phyloP scores from a whole-genome alignment of 2,113 vertebrate species.

The Conger conger region DNA sequence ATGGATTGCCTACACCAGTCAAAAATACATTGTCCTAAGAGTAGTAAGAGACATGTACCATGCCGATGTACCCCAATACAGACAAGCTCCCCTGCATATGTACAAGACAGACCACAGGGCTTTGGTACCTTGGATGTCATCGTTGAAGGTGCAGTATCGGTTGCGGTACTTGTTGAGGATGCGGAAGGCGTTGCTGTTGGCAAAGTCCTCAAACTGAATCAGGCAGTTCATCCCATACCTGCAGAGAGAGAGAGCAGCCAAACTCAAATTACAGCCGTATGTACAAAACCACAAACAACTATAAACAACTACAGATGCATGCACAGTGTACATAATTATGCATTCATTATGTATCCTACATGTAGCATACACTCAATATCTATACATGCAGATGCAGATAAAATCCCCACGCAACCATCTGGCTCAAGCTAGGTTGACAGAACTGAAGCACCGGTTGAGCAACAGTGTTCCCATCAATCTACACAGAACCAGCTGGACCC shows the following conservation, averaged over 20 bases:
- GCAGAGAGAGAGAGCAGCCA: conserved; percentile 16
- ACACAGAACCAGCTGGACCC: neutral
- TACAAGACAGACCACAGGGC: too few species aligned
- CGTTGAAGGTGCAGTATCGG: conserved; percentile 92
- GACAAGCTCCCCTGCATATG: neutral
- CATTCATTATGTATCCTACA: too few species aligned
- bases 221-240: conserved; percentile 95
- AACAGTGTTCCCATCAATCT: neutral
- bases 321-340: neutral
- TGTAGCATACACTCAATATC: neutral
- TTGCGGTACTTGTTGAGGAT: conserved; percentile 93
- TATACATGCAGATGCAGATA: neutral
- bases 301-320: too few species aligned
- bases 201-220: conserved; percentile 98
- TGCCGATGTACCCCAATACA: neutral
- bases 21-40: neutral
- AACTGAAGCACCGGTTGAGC: neutral
- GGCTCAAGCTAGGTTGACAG: neutral
- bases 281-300: neutral
- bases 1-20: too few species aligned
- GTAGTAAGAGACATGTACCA: neutral
- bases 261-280: neutral
- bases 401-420: too few species aligned
- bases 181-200: conserved; percentile 91
- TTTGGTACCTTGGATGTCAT: conserved; percentile 91